These are phyloP conservation scores for Camelus bactrianus DNA, from an alignment of 2,113 vertebrate species.

Conservation along the genomic window DNA sequence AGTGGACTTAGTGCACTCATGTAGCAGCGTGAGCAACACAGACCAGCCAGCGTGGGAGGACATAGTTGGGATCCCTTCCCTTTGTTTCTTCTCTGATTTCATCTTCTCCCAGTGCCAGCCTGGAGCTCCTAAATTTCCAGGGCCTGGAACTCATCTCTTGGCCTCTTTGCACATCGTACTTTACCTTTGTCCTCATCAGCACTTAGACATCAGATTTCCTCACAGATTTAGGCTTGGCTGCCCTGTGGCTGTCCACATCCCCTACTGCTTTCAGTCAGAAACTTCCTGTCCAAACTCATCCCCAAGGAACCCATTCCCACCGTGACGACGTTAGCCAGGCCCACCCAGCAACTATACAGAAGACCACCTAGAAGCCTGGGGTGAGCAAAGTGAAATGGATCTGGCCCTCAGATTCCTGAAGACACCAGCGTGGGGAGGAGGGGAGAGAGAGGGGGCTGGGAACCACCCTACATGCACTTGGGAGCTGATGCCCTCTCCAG, in stretches of 20 bases:
- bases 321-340: not conserved
- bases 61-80: not conserved
- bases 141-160: not conserved
- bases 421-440: not conserved
- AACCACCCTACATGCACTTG: not conserved
- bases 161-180: not conserved
- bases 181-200: not conserved
- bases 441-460: too few relatives aligned
- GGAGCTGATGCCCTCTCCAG: not conserved
- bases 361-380: not conserved
- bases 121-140: not conserved
- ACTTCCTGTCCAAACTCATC: not conserved
- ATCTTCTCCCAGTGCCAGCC: not conserved
- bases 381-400: not conserved
- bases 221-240: not conserved
- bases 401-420: not conserved
- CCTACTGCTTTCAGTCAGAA: not conserved
- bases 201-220: not conserved
- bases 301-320: not conserved
- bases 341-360: not conserved
- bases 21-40: not conserved
- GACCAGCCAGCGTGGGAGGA: not conserved
- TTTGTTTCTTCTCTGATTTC: not conserved
- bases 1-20: not conserved
- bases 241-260: not conserved